These are phyloP conservation scores for Phallusia fumigata DNA, from an alignment of 23 tunicate genomes.

Conservation along the genomic window DNA sequence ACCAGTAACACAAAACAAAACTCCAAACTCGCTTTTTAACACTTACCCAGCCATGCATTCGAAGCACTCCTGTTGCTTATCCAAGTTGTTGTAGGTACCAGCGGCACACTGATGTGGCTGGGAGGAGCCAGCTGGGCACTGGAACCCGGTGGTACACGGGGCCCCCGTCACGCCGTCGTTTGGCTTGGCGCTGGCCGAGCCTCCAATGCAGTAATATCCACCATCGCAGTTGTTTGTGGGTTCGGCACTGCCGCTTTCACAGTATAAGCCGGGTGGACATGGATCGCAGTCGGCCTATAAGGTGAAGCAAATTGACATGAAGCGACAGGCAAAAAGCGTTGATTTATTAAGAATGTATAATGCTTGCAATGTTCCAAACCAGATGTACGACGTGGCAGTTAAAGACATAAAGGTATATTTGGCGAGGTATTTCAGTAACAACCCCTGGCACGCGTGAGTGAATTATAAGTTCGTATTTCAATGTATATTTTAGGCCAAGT, in stretches of 20 bases:
- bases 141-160: slow-evolving; percentile 81
- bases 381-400: too few relatives aligned
- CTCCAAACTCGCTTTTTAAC: too few relatives aligned
- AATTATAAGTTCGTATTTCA: too few relatives aligned
- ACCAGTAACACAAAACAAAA: too few relatives aligned
- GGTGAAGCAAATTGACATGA: too few relatives aligned
- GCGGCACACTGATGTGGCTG: slow-evolving; percentile 64
- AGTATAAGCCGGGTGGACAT: slow-evolving; percentile 81
- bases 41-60: slow-evolving; percentile 76
- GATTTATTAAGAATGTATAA: too few relatives aligned
- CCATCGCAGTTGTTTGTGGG: slow-evolving; percentile 84
- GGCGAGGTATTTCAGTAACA: too few relatives aligned
- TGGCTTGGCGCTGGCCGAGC: slow-evolving; percentile 35
- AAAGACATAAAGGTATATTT: too few relatives aligned
- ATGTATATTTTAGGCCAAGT: too few relatives aligned
- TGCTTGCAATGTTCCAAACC: too few relatives aligned
- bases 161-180: slow-evolving; percentile 67
- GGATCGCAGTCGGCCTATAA: slow-evolving; percentile 49
- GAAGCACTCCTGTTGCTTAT: slow-evolving; percentile 60
- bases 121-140: slow-evolving; percentile 73
- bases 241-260: slow-evolving; percentile 47
- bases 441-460: too few relatives aligned
- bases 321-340: too few relatives aligned
- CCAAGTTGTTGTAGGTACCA: slow-evolving; percentile 71
- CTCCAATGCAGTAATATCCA: slow-evolving; percentile 72